Base-by-base conservation (phyloP, 2,888 invertebrate genomes). In the Sclerodermus sp. region DNA sequence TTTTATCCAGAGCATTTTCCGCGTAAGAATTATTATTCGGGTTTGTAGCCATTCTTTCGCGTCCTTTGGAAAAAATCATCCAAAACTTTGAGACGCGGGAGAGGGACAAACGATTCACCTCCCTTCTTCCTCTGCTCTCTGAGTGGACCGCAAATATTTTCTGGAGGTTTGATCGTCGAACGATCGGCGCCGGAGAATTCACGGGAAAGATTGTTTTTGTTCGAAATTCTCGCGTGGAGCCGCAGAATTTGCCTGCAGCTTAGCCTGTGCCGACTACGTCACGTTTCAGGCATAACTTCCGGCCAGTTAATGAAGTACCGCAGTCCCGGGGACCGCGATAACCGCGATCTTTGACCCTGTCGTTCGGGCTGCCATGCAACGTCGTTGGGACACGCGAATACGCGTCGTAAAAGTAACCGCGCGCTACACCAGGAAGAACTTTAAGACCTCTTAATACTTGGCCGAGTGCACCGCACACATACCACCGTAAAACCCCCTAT, bases 271-370 rank as follows among this genome's bases (percentile, higher is more conserved):
- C 23, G 23, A n/a, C 23, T 23, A 8, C 42, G 43, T 50, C 48
- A 53, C 49, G 53, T 60, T 60, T 53, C 53, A 43, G 42, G 50
- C 51, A 55, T 52, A 62, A 64, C 60, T 63, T 52, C 45, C 45
- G 44, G 42, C 32, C 54, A 44, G 53, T 55, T 65, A 65, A 65
- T 55, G 58, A 62, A 64, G 52, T 51, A 50, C 49, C 51, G 18
- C 31, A 5, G 34, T 49, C 43, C 47, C 47, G 34, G 41, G 43
- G 41, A 17, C 38, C 36, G 37, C 46, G 51, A 58, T 52, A 55
- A 57, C 52, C 46, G 41, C 40, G 42, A 55, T 53, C 51, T 57
- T 49, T 55, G 42, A 54, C 43, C 47, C 38, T 31, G 32, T 31
- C 44, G 47, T 37, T 37, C 10, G 39, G 23, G 36, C 34, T 14